These are phyloP conservation scores for Mimachlamys varia DNA, from an alignment of 2,888 invertebrate genomes.

Conservation along the genomic window DNA sequence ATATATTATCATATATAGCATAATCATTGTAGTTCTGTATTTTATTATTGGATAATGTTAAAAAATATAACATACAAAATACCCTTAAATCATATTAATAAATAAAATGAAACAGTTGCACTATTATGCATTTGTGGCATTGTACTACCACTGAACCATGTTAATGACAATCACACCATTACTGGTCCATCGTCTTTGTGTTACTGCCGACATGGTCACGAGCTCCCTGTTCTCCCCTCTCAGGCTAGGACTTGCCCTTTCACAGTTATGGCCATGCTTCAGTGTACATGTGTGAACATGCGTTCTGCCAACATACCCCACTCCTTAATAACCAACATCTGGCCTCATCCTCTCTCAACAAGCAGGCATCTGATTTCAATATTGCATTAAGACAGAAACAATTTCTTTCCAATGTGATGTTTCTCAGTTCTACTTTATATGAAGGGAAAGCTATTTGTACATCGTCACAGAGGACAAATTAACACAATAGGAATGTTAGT, in stretches of 20 bases:
- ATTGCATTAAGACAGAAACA: too few species aligned
- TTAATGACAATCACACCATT: neutral
- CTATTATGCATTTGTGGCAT: constrained; percentile 32
- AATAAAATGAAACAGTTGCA: constrained; percentile 28
- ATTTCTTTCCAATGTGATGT: too few species aligned
- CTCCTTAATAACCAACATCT: neutral
- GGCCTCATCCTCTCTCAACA: neutral
- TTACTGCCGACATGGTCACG: neutral
- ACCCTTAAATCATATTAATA: constrained; percentile 34
- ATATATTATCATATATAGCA: neutral
- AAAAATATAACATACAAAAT: constrained; percentile 28
- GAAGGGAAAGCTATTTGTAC: neutral
- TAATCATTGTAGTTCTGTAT: neutral
- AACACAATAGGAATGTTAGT: neutral
- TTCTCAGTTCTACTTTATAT: neutral
- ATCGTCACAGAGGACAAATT: neutral
- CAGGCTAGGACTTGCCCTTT: neutral
- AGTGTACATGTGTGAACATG: neutral
- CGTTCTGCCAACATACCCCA: neutral
- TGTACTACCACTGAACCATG: constrained; percentile 21
- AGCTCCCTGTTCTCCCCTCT: neutral
- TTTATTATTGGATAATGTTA: constrained; percentile 24
- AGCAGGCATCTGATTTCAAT: neutral
- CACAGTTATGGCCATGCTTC: neutral
- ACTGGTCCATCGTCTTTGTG: neutral